These are phyloP conservation scores for Elysia chlorotica DNA, from an alignment of 1,140 invertebrate genomes.

Conservation along the genomic window DNA sequence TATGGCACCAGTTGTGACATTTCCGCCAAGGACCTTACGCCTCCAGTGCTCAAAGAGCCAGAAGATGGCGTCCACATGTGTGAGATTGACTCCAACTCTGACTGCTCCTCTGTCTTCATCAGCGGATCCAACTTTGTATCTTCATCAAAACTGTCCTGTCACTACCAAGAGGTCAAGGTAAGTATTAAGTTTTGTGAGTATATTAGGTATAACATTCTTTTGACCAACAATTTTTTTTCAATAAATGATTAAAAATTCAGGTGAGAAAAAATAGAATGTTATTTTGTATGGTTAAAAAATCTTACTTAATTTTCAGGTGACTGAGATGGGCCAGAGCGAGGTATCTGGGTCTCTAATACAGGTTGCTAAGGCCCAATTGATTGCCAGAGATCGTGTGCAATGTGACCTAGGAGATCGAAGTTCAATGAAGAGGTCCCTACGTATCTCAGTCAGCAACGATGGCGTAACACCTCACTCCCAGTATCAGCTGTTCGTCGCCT, in stretches of 20 bases:
- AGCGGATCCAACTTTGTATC: not conserved
- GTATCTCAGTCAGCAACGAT: slow-evolving; percentile 14
- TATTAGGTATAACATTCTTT: too few relatives aligned
- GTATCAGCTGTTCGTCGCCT: slow-evolving; percentile 8
- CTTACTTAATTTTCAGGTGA: not conserved
- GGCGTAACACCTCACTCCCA: not conserved
- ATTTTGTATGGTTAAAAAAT: not conserved
- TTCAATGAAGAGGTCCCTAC: not conserved
- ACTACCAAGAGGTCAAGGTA: slow-evolving; percentile 7
- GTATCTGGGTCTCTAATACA: not conserved
- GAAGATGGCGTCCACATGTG: not conserved
- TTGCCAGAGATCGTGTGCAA: not conserved
- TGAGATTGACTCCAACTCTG: not conserved
- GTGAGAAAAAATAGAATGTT: not conserved
- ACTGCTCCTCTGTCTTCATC: slow-evolving; percentile 3
- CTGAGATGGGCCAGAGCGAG: not conserved
- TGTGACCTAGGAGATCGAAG: not conserved
- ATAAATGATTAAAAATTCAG: not conserved
- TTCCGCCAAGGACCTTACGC: not conserved
- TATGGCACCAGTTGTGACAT: slow-evolving; percentile 3
- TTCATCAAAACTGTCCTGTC: slow-evolving; percentile 1
- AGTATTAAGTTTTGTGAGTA: slow-evolving; percentile 1
- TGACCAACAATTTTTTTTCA: not conserved
- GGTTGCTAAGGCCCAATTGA: not conserved
- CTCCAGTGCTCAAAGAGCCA: not conserved